Evolutionary conservation across 2,113 vertebrate genomes (phyloP).

Genomic region (Galbula dea): DNA sequence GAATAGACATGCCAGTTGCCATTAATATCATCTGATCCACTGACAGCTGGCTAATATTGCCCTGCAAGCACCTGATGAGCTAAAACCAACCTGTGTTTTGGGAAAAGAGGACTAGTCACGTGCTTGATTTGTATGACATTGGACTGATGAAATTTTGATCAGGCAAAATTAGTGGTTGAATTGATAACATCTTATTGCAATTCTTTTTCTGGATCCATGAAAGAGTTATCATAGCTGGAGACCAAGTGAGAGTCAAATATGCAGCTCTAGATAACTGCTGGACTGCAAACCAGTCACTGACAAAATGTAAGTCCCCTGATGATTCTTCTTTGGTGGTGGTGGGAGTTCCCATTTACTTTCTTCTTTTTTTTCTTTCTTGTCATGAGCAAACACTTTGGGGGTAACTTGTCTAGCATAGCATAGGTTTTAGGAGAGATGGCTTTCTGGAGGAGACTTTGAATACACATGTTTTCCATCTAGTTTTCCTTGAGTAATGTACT

Average conservation of each 20-base stretch:
- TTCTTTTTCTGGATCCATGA: not conserved
- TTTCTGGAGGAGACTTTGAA: not conserved
- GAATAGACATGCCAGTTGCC: constrained; percentile 1
- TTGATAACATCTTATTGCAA: not conserved
- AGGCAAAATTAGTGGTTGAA: not conserved
- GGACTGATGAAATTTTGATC: not conserved
- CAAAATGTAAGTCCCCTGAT: not conserved
- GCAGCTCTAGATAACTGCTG: not conserved
- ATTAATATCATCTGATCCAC: constrained; percentile 31
- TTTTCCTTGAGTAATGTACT: not conserved
- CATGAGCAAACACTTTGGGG: not conserved
- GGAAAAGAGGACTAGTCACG: not conserved
- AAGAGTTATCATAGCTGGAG: not conserved
- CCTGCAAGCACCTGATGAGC: not conserved
- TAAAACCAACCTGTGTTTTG: not conserved
- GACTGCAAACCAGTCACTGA: not conserved
- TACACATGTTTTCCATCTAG: not conserved
- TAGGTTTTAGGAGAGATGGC: not conserved
- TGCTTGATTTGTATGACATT: rapidly evolving
- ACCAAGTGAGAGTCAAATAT: not conserved
- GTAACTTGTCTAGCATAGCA: not conserved
- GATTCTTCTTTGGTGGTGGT: not conserved
- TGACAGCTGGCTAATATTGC: constrained; percentile 27
- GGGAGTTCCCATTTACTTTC: not conserved
- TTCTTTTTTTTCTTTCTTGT: not conserved